These are phyloP conservation scores for Geococcyx californianus DNA, from an alignment of 2,113 vertebrate species.

Conservation along the genomic window DNA sequence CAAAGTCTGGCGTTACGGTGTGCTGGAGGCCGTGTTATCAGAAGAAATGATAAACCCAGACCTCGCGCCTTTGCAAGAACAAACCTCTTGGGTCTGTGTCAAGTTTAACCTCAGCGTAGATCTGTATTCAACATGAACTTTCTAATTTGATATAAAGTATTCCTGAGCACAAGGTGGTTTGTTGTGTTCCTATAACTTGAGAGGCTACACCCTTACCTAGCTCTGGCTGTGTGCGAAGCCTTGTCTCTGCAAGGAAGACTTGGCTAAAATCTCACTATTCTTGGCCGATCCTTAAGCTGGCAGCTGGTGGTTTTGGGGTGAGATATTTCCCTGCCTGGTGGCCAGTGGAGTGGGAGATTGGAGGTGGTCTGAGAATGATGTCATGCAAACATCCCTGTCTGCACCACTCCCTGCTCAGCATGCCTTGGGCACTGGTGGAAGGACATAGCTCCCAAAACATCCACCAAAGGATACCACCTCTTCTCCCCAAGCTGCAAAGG, in stretches of 20 bases:
- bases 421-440: neutral
- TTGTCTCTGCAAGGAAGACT: neutral
- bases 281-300: neutral
- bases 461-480: neutral
- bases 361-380: neutral
- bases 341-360: accelerated
- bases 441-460: neutral
- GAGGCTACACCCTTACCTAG: neutral
- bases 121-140: neutral
- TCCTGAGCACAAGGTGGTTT: neutral
- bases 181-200: accelerated
- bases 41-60: neutral
- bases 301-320: neutral
- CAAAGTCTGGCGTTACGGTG: neutral
- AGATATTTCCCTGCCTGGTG: neutral
- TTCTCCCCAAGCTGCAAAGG: neutral
- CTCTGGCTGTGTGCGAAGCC: accelerated
- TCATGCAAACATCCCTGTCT: neutral
- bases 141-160: neutral
- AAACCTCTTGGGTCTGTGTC: neutral
- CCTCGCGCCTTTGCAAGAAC: neutral
- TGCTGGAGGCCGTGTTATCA: neutral
- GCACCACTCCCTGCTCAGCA: neutral
- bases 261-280: neutral
- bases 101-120: neutral